Base-by-base conservation (phyloP, 1,140 invertebrate genomes). In the Danaus plexippus region DNA sequence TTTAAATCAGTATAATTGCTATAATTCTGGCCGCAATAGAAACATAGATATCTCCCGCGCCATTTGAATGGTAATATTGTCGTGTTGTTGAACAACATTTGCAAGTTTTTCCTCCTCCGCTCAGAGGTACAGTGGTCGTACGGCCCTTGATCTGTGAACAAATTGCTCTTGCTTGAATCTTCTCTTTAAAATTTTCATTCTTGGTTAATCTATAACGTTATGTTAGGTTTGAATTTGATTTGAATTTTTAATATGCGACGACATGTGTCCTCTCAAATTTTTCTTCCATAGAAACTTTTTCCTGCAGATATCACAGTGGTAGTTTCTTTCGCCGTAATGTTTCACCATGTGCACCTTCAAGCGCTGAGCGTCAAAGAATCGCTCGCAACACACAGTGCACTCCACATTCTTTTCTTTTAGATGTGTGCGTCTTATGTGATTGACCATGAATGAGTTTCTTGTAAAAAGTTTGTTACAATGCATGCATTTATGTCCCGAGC, bases 291-390 rank as follows among this genome's bases (percentile, higher is more conserved):
- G 89, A 71, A 92, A 92, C 4, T 88, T 72, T 54, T 91, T 89
- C 5, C 87, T 83, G 63, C 91, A 92, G 6, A 89, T 70, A 18
- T 85, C 73, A 60, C 90, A 91, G 12, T 77, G 77, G 52, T 89
- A 91, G 9, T 89, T 89, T 18, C 89, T 82, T 49, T 90, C 91
- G 0, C 91, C 91, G 2, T 90, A 90, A 63, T 93, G 91, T 41
- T 90, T 91, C 32, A 92, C 83, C 88, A 94, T 93, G 77, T 85
- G 80, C 57, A 77, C 59, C 45, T 61, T 77, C 54, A 86, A 42
- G 7, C 73, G 57, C 53, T 80, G 68, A 43, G 77, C 76, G 55
- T 86, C 76, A 18, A 85, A 85, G 43, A 85, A 84, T 47, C 67
- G 78, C 45, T 80, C 74, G 42, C 67, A 65, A 40, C 83, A 86